These are phyloP conservation scores for Pyrgilauda ruficollis DNA, from an alignment of 2,113 vertebrate genomes.

Conservation along the genomic window DNA sequence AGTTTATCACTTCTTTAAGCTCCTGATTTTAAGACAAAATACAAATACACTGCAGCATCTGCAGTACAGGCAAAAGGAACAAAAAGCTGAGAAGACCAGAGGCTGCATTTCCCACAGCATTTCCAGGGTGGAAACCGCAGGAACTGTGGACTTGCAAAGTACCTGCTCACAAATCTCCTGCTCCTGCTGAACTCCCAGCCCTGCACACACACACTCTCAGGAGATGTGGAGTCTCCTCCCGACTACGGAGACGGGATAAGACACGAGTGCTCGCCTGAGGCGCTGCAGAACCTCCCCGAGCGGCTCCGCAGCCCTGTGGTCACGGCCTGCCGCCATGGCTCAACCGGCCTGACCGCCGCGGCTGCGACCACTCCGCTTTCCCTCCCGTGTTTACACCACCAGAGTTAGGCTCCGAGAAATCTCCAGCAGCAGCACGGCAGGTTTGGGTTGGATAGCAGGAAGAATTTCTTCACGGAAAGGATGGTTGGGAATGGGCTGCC, in stretches of 20 bases:
- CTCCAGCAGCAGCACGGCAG: background rate
- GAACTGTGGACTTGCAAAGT: rapidly evolving
- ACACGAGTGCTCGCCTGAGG: background rate
- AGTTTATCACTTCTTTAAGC: background rate
- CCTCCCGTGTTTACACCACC: background rate
- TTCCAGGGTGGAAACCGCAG: background rate
- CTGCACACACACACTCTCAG: too few relatives aligned
- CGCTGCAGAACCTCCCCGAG: background rate
- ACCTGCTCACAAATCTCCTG: rapidly evolving
- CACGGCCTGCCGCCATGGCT: rapidly evolving
- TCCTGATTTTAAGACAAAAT: background rate
- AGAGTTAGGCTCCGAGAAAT: too few relatives aligned
- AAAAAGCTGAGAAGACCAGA: background rate
- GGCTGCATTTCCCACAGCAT: rapidly evolving
- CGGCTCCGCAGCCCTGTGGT: background rate
- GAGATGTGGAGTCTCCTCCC: background rate
- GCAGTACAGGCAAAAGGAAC: background rate
- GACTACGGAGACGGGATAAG: rapidly evolving
- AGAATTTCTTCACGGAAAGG: background rate
- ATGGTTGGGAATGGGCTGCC: background rate
- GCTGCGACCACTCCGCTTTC: rapidly evolving
- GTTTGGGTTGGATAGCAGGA: background rate
- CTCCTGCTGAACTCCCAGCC: background rate
- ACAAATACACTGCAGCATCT: background rate
- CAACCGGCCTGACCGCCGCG: background rate